A percentile compares a stretch with the other conserved stretches of the same genome.
Evolutionary conservation across 2,113 vertebrate genomes (phyloP).

Genomic region (Myiozetetes cayanensis): DNA sequence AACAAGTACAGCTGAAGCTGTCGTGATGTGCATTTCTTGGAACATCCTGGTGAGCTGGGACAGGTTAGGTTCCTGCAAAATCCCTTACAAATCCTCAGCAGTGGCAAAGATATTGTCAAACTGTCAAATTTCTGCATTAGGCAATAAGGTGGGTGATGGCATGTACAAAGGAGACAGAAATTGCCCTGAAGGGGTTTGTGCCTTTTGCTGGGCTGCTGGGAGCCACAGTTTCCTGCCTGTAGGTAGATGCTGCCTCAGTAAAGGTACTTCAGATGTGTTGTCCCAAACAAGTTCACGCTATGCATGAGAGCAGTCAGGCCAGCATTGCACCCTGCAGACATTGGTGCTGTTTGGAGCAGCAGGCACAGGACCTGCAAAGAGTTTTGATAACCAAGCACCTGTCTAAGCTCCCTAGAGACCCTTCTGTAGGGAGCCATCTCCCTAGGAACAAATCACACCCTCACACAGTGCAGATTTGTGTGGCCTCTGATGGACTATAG

Average conservation of each 20-base stretch:
- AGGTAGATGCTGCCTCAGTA: background rate
- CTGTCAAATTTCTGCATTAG: background rate
- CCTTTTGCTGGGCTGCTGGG: background rate
- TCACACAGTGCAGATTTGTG: rapidly evolving
- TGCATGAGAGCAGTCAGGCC: background rate
- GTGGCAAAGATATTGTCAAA: background rate
- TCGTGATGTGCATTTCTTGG: background rate
- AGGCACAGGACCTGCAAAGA: background rate
- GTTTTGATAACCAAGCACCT: background rate
- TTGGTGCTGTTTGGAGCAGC: background rate
- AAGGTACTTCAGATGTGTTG: background rate
- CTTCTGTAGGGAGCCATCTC: background rate
- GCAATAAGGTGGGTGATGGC: background rate
- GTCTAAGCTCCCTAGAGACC: background rate
- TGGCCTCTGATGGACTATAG: rapidly evolving
- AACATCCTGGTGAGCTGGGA: background rate
- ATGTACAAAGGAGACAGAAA: background rate
- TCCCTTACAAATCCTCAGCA: background rate
- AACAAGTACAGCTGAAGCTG: background rate
- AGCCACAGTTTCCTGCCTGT: background rate
- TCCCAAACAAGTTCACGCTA: background rate
- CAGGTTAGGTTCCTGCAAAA: background rate
- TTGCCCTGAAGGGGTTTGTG: background rate
- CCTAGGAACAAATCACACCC: background rate
- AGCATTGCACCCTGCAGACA: rapidly evolving